phyloP scores from a whole-genome alignment of 2,797 vertebrate species.

The Ctenopoma multispine region DNA sequence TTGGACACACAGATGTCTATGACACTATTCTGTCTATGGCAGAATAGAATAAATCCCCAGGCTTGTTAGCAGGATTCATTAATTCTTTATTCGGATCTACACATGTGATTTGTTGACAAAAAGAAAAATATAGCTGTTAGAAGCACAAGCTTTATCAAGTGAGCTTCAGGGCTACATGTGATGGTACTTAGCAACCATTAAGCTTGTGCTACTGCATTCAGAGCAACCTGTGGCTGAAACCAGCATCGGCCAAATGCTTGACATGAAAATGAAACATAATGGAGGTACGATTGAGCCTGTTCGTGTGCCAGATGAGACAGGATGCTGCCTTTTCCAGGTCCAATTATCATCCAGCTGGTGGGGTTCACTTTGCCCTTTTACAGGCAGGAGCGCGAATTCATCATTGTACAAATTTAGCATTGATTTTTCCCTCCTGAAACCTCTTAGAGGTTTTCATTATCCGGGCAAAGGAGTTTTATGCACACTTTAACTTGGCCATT shows the following conservation, averaged over 20 bases:
- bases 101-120: background rate
- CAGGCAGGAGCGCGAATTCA: conserved; percentile 12
- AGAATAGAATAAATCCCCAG: background rate
- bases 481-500: conserved; percentile 45
- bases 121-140: background rate
- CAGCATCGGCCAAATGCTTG: background rate
- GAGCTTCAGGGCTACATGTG: background rate
- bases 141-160: background rate
- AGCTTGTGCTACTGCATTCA: background rate
- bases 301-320: conserved; percentile 29
- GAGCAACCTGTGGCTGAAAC: background rate
- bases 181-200: conserved; percentile 1
- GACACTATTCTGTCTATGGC: too few species aligned
- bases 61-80: background rate
- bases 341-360: conserved; percentile 38
- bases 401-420: conserved; percentile 48
- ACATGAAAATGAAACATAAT: conserved; percentile 34
- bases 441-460: conserved; percentile 40
- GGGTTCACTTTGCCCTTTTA: conserved; percentile 44
- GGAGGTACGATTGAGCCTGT: conserved; percentile 4
- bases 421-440: conserved; percentile 49
- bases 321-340: conserved; percentile 29
- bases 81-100: background rate
- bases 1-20: too few species aligned
- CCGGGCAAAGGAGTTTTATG: conserved; percentile 20